Percentiles rank a stretch among this genome's conserved stretches.
These are phyloP conservation scores for Drosophila austrosaltans DNA, from an alignment of 2,888 invertebrate species.

Conservation along the genomic window DNA sequence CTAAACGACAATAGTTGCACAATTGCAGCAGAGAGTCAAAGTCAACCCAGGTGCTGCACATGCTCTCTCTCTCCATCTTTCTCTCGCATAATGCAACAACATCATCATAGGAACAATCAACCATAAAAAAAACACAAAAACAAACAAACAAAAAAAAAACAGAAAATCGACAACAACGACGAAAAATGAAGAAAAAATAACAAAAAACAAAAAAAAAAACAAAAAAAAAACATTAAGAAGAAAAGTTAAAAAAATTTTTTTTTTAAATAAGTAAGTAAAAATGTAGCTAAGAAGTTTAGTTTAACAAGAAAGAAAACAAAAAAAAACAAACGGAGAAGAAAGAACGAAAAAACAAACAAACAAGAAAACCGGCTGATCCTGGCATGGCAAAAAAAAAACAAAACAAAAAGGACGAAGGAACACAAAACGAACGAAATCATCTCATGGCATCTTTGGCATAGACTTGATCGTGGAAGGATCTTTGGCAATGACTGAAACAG, in stretches of 20 bases:
- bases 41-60: constrained; percentile 63
- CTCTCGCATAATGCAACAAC: constrained; percentile 36
- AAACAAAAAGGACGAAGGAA: constrained; percentile 70
- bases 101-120: constrained; percentile 70
- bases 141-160: constrained; percentile 43
- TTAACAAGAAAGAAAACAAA: constrained; percentile 4
- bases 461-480: constrained; percentile 62
- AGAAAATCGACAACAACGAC: constrained; percentile 33
- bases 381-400: constrained; percentile 71
- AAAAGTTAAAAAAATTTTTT: constrained; percentile 44
- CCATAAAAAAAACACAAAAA: constrained; percentile 59
- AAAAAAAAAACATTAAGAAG: constrained; percentile 37
- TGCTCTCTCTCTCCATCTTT: constrained; percentile 67
- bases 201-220: constrained; percentile 24
- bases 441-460: constrained; percentile 61
- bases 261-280: constrained; percentile 70
- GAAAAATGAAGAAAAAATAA: constrained; percentile 16
- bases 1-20: constrained; percentile 60
- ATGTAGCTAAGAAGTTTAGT: constrained; percentile 72
- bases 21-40: constrained; percentile 9
- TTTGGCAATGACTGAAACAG: constrained; percentile 16
- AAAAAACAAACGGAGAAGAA: background rate
- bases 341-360: constrained; percentile 62
- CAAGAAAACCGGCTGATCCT: constrained; percentile 73
- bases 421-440: constrained; percentile 37